These are phyloP conservation scores for Schizopygopsis malacanthus DNA, from an alignment of 2,797 vertebrate genomes.

Conservation along the genomic window DNA sequence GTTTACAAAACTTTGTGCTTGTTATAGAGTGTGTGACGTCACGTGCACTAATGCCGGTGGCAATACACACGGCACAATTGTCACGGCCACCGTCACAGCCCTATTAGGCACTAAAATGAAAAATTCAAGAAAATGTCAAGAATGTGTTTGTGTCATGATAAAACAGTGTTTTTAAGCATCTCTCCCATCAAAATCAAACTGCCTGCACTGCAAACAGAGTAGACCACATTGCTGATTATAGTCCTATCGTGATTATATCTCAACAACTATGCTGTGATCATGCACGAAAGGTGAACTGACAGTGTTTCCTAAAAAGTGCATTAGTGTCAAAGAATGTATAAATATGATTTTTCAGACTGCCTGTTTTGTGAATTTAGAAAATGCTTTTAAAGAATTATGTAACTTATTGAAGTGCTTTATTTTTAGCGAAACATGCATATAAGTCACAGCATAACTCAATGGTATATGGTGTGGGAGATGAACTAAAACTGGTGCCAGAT, in stretches of 20 bases:
- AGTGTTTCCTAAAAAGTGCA: background rate
- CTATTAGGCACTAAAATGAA: background rate
- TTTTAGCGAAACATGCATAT: background rate
- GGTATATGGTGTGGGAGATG: background rate
- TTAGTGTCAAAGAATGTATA: background rate
- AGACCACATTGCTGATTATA: background rate
- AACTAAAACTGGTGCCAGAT: slow-evolving; percentile 6
- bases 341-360: background rate
- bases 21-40: too few species aligned
- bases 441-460: background rate
- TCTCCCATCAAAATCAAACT: background rate
- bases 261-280: background rate
- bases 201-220: background rate
- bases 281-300: background rate
- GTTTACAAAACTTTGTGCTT: too few species aligned
- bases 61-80: too few species aligned
- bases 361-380: background rate
- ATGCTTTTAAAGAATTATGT: background rate
- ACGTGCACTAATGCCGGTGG: too few species aligned
- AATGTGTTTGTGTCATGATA: background rate
- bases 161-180: background rate
- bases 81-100: too few species aligned
- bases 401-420: background rate
- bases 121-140: background rate
- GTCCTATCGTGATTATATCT: slow-evolving; percentile 3